A percentile compares a stretch with the other conserved stretches of the same genome.
phyloP scores from a whole-genome alignment of 2,888 invertebrate genomes.

The Heteromurus nitidus region DNA sequence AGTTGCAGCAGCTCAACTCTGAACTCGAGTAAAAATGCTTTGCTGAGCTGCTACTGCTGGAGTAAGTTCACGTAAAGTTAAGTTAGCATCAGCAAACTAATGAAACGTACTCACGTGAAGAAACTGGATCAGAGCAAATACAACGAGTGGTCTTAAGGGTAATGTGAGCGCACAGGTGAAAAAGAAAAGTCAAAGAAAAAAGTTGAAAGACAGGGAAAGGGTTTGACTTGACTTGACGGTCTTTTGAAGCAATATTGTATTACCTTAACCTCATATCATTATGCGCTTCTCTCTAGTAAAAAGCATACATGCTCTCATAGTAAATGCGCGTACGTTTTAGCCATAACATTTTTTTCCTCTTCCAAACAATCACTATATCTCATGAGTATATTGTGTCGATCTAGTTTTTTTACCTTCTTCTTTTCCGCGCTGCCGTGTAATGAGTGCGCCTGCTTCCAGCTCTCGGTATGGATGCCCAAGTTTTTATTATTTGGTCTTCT shows the following conservation, averaged over 20 bases:
- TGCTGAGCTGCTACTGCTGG: too few species aligned
- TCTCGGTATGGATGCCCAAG: not conserved
- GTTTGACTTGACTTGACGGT: conserved; percentile 38
- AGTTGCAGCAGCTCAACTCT: not conserved
- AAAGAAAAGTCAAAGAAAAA: conserved; percentile 35
- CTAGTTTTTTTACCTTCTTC: conserved; percentile 26
- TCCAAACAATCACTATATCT: conserved; percentile 7
- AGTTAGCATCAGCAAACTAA: conserved; percentile 10
- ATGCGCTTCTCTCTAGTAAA: conserved; percentile 28
- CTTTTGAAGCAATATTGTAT: conserved; percentile 45
- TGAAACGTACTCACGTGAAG: conserved; percentile 23
- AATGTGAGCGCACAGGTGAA: conserved; percentile 13
- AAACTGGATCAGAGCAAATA: conserved; percentile 46
- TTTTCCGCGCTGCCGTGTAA: not conserved
- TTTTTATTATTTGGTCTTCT: conserved; percentile 25
- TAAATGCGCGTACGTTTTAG: not conserved
- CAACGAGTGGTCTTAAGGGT: not conserved
- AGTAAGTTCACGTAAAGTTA: too few species aligned
- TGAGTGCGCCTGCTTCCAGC: not conserved
- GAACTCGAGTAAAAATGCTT: not conserved
- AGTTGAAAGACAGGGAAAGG: conserved; percentile 60
- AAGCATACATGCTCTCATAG: not conserved
- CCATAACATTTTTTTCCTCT: not conserved
- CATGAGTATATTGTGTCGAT: conserved; percentile 19
- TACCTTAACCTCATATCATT: too few species aligned